Evolutionary conservation across 2,888 invertebrate genomes (phyloP).

Genomic region (Sympetrum striolatum): DNA sequence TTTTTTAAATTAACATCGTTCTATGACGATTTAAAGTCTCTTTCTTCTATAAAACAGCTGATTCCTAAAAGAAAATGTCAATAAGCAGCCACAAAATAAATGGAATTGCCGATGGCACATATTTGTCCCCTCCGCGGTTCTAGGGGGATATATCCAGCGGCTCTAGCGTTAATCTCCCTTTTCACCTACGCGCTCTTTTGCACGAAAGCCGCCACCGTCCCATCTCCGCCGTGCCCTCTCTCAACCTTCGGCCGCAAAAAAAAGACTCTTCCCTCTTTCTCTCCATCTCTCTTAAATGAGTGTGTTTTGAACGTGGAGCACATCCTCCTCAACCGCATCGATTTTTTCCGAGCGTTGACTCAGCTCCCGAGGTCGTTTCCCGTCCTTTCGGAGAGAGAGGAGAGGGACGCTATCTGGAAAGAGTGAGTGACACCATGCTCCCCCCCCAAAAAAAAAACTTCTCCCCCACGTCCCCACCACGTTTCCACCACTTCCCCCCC

Average conservation of each 20-base stretch:
- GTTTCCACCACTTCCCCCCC: too few relatives aligned
- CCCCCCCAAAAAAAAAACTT: too few relatives aligned
- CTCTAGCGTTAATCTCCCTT: neutral
- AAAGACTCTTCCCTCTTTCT: neutral
- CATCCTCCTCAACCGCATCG: constrained; percentile 22
- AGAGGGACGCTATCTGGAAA: constrained; percentile 17
- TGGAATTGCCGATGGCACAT: too few relatives aligned
- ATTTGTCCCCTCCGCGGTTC: too few relatives aligned
- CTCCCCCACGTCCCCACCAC: too few relatives aligned
- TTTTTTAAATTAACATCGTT: too few relatives aligned
- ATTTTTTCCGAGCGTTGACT: constrained; percentile 41
- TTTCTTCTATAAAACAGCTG: too few relatives aligned
- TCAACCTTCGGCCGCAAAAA: neutral
- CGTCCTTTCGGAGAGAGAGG: neutral
- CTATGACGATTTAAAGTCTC: too few relatives aligned
- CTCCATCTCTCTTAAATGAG: constrained; percentile 15
- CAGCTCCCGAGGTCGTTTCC: constrained; percentile 36
- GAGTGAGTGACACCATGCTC: constrained; percentile 37
- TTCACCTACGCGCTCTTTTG: neutral
- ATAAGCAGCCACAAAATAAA: too few relatives aligned
- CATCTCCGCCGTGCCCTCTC: neutral
- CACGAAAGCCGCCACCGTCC: neutral
- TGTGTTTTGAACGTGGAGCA: constrained; percentile 22
- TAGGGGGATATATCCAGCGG: too few relatives aligned
- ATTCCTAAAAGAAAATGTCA: too few relatives aligned